Evolutionary conservation across 2,113 vertebrate species (phyloP).

Genomic region (Arothron firmamentum): DNA sequence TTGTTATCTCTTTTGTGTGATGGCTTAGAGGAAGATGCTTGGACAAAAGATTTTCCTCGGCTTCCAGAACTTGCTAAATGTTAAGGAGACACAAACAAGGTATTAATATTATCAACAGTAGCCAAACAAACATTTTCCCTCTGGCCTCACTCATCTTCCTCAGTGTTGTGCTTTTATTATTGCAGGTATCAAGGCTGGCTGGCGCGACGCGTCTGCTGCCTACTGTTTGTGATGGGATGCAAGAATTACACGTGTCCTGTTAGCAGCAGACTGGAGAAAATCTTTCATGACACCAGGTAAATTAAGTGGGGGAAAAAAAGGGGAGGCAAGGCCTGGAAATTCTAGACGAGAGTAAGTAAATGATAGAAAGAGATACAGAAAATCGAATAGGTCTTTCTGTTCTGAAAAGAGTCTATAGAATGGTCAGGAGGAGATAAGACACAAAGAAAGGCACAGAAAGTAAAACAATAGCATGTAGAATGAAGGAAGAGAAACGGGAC

Average conservation of each 20-base stretch:
- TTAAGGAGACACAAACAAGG: constrained; percentile 75
- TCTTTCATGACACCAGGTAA: constrained; percentile 69
- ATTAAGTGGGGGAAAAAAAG: constrained; percentile 22
- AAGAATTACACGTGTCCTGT: constrained; percentile 59
- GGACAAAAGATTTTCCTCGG: constrained; percentile 56
- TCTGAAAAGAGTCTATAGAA: constrained; percentile 4
- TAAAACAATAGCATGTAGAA: constrained; percentile 15
- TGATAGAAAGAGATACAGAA: constrained; percentile 43
- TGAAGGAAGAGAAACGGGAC: constrained; percentile 26
- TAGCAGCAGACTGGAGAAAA: constrained; percentile 49
- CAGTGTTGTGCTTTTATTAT: constrained; percentile 15
- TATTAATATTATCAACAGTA: constrained; percentile 23
- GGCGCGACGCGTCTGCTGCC: constrained; percentile 69
- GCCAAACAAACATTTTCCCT: background rate
- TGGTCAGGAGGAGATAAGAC: constrained; percentile 30
- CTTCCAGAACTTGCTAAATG: constrained; percentile 65
- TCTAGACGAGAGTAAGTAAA: constrained; percentile 47
- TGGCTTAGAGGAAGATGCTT: constrained; percentile 51
- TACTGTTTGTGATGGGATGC: constrained; percentile 69
- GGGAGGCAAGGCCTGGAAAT: constrained; percentile 13
- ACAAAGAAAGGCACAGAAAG: constrained; percentile 37
- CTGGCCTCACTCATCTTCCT: constrained; percentile 12
- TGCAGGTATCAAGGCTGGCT: constrained; percentile 76
- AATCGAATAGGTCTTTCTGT: constrained; percentile 30
- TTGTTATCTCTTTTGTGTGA: constrained; percentile 18